Conservation (phyloP, 2,113 vertebrate species). For the Laticauda colubrina region DNA sequence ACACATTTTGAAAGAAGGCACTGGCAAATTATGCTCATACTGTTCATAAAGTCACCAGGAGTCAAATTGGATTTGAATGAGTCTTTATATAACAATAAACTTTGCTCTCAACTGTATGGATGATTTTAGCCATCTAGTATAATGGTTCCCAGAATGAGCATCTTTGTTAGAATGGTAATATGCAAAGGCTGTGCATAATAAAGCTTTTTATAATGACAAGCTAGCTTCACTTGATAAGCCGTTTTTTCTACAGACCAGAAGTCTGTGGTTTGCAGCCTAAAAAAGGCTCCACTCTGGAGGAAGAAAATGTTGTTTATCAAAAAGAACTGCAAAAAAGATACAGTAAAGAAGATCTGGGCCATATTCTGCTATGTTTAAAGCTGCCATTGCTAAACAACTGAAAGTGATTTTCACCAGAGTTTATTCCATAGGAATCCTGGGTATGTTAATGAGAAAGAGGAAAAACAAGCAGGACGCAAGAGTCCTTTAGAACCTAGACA, state of each 20-base stretch:
- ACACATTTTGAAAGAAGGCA: neutral
- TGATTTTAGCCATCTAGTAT: conserved; percentile 35
- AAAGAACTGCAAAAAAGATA: neutral
- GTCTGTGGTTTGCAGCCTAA: neutral
- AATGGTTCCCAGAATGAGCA: conserved; percentile 43
- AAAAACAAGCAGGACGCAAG: conserved; percentile 62
- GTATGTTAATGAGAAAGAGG: conserved; percentile 52
- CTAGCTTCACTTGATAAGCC: neutral
- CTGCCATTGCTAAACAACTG: conserved; percentile 36
- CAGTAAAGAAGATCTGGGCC: neutral
- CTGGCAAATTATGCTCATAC: neutral
- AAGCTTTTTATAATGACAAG: conserved; percentile 26
- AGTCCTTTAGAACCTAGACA: conserved; percentile 24
- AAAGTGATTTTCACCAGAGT: conserved; percentile 71
- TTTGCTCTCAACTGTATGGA: neutral
- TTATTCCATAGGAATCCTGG: conserved; percentile 94
- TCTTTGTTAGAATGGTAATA: conserved; percentile 33
- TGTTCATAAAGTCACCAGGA: neutral
- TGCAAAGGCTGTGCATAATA: conserved; percentile 36
- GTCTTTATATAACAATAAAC: neutral
- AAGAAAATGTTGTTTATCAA: neutral
- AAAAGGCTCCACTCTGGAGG: neutral
- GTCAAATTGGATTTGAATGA: neutral
- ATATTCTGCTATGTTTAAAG: conserved; percentile 13
- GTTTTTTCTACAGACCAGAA: neutral